Base-by-base conservation (phyloP, 2,888 invertebrate genomes). In the Aleiodes testaceus region DNA sequence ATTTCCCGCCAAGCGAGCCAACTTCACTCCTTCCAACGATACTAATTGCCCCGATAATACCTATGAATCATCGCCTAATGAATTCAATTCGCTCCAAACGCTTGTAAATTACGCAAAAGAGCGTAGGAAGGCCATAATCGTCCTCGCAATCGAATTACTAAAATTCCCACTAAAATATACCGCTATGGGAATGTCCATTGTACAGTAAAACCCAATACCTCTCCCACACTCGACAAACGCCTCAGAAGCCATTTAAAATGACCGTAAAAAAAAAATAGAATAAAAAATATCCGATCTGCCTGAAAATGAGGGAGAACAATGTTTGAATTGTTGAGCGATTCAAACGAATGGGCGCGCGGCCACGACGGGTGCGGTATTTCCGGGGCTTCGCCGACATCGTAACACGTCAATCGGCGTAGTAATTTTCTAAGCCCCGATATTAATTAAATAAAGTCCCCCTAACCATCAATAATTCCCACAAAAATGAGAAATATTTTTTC, bases 331-430 rank as follows among this genome's bases (percentile, higher is more conserved):
- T 80, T 77, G 71, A 74, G 64, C 75, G 70, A 82, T 83, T 83
- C 80, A 79, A 83, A 82, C 78, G 78, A 76, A 68, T 79, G 81
- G 80, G 81, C 83, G 83, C 81, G 83, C 79, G 36, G 5, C 79
- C 44, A 63, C 70, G 55, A 81, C 83, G 85, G 85, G 85, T 82
- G 85, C 85, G 85, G 85, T 85, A 83, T 84, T 85, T 85, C 85
- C 85, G 85, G 85, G 82, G 77, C 80, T 81, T 78, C 79, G 78
- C 74, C 75, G 75, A 70, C 76, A 76, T 72, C 81, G 50, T 61
- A 75, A 78, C 78, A 77, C 78, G 77, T 79, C 79, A 74, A 26
- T 79, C 80, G 75, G 82, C 78, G 80, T 71, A 79, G 72, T 76
- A 42, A 69, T 65, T 61, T 36, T 18, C 36, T 1, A 36, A 18